phyloP scores from a whole-genome alignment of 37 sponge, comb jelly and placozoan genomes.

The Mnemiopsis leidyi region DNA sequence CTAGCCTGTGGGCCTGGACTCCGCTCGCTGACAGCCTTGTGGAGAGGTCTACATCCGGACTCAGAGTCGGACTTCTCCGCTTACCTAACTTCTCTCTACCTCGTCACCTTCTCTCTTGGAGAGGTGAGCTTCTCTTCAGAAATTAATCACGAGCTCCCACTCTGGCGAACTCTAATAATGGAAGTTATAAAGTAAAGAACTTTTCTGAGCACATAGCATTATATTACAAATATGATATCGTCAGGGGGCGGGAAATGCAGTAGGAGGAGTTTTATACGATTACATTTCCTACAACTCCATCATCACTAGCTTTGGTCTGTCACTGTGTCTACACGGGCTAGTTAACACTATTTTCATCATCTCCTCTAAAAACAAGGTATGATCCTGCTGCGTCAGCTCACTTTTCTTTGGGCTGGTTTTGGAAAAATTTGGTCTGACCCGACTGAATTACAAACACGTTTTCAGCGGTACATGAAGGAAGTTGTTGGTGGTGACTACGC shows the following conservation, averaged over 20 bases:
- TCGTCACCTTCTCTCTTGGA: slow-evolving; percentile 2
- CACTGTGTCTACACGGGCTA: neutral
- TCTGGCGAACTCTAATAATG: too few relatives aligned
- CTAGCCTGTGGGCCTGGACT: neutral
- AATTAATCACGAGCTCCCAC: too few relatives aligned
- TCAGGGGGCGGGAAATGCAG: slow-evolving; percentile 22
- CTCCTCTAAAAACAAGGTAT: neutral
- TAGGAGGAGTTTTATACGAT: slow-evolving; percentile 3
- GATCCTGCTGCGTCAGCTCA: too few relatives aligned
- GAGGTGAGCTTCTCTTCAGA: neutral
- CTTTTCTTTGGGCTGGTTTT: too few relatives aligned
- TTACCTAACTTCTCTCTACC: slow-evolving; percentile 9
- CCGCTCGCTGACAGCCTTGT: neutral
- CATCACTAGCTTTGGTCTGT: neutral
- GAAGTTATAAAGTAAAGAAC: too few relatives aligned
- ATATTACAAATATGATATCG: neutral
- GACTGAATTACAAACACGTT: too few relatives aligned
- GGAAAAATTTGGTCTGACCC: too few relatives aligned
- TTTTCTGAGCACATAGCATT: too few relatives aligned
- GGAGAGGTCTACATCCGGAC: neutral
- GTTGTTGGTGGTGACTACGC: neutral
- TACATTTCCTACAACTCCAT: slow-evolving; percentile 7
- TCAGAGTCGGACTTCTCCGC: neutral
- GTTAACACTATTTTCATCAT: neutral
- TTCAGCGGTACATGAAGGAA: neutral